Percentiles rank a stretch among this genome's conserved stretches.
Evolutionary conservation across 1,140 invertebrate genomes (phyloP).

Genomic region (Wiebesia pumilae): DNA sequence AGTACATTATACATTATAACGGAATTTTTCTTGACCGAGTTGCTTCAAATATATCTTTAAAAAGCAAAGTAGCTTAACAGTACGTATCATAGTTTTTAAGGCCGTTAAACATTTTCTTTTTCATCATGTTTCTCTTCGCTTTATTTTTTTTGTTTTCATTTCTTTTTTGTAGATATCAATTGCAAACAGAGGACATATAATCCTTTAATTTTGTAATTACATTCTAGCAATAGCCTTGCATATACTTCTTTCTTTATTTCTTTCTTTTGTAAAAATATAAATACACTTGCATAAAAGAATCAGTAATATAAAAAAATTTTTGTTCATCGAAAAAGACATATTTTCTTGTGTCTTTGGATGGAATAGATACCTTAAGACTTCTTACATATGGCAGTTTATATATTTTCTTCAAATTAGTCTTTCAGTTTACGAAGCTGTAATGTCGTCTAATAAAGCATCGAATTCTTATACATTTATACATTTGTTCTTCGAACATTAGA

Average conservation of each 20-base stretch:
- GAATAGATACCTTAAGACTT: conserved; percentile 9
- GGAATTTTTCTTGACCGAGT: conserved; percentile 53
- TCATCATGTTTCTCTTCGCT: neutral
- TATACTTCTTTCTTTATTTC: neutral
- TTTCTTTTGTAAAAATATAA: conserved; percentile 34
- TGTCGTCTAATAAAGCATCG: neutral
- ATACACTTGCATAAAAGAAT: conserved; percentile 8
- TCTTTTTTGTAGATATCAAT: conserved; percentile 7
- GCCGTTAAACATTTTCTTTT: conserved; percentile 49
- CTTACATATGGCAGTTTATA: conserved; percentile 41
- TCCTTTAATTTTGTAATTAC: conserved; percentile 22
- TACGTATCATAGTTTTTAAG: conserved; percentile 52
- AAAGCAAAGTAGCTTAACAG: conserved; percentile 49
- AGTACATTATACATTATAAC: conserved; percentile 50
- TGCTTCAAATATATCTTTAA: conserved; percentile 51
- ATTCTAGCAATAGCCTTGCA: neutral
- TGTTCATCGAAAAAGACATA: conserved; percentile 2
- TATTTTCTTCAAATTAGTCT: conserved; percentile 32
- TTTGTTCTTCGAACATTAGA: conserved; percentile 10
- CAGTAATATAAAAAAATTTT: neutral
- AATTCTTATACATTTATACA: conserved; percentile 25
- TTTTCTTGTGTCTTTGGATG: conserved; percentile 5
- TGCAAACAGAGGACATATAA: neutral
- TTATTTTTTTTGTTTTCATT: neutral
- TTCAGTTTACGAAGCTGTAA: conserved; percentile 5